These are phyloP conservation scores for Bombus terrestris DNA, from an alignment of 1,140 invertebrate genomes.

Conservation along the genomic window DNA sequence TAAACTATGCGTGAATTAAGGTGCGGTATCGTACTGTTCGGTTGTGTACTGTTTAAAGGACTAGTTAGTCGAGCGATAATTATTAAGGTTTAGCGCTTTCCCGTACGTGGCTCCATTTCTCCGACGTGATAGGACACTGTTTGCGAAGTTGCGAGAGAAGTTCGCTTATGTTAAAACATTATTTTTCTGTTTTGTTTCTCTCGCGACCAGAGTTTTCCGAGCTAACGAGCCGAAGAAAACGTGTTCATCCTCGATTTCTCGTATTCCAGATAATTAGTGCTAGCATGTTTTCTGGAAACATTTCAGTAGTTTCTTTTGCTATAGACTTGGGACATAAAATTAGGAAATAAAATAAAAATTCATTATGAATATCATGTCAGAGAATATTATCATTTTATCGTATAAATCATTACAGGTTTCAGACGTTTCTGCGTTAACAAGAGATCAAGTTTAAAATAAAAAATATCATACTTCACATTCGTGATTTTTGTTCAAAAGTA, in stretches of 20 bases:
- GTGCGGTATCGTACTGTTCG: background rate
- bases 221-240: background rate
- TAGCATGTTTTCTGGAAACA: background rate
- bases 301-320: background rate
- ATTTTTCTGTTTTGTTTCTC: background rate
- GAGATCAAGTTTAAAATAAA: no score
- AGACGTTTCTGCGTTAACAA: no score
- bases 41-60: background rate
- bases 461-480: no score
- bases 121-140: background rate
- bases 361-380: no score
- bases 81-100: background rate
- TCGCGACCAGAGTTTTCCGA: background rate
- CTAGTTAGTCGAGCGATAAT: background rate
- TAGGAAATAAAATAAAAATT: no score
- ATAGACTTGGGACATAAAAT: no score
- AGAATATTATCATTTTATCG: no score
- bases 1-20: background rate
- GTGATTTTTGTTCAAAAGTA: no score
- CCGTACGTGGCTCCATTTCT: background rate
- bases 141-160: background rate
- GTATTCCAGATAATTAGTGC: slow-evolving; percentile 8
- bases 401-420: no score
- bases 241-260: background rate
- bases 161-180: background rate